Evolutionary conservation across 2,113 vertebrate species (phyloP).

Genomic region (Sturnus vulgaris): DNA sequence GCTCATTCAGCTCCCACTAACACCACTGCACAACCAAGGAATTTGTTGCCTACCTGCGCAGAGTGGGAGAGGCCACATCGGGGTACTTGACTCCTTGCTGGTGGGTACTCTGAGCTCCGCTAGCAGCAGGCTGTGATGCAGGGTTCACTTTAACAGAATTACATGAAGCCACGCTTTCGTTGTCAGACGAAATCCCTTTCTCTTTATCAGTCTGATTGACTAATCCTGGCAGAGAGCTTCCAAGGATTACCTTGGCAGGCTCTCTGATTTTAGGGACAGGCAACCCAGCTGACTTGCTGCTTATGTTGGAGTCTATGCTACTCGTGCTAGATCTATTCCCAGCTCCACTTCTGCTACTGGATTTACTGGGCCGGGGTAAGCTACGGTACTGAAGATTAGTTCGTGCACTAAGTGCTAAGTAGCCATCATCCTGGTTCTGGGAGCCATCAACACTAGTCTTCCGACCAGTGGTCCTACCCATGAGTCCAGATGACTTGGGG

Average conservation of each 20-base stretch:
- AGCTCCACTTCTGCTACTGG: slow-evolving; percentile 80
- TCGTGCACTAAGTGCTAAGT: slow-evolving; percentile 84
- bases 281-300: slow-evolving; percentile 81
- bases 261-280: slow-evolving; percentile 81
- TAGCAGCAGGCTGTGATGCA: slow-evolving; percentile 73
- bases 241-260: slow-evolving; percentile 78
- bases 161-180: slow-evolving; percentile 82
- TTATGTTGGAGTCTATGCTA: slow-evolving; percentile 94
- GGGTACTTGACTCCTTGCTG: slow-evolving; percentile 87
- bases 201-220: slow-evolving; percentile 97
- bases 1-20: background rate
- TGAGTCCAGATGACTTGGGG: slow-evolving; percentile 86
- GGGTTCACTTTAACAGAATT: slow-evolving; percentile 83
- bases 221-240: slow-evolving; percentile 74
- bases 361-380: slow-evolving; percentile 91
- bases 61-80: slow-evolving; percentile 93
- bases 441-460: slow-evolving; percentile 81
- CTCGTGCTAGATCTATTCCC: slow-evolving; percentile 96
- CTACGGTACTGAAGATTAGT: slow-evolving; percentile 97
- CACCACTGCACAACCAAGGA: background rate
- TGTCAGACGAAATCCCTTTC: slow-evolving; percentile 89
- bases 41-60: slow-evolving; percentile 83
- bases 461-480: slow-evolving; percentile 76
- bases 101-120: slow-evolving; percentile 77
- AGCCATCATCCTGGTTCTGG: slow-evolving; percentile 89